phyloP scores from a whole-genome alignment of 2,113 vertebrate species.

The Thalassarche chlororhynchos region DNA sequence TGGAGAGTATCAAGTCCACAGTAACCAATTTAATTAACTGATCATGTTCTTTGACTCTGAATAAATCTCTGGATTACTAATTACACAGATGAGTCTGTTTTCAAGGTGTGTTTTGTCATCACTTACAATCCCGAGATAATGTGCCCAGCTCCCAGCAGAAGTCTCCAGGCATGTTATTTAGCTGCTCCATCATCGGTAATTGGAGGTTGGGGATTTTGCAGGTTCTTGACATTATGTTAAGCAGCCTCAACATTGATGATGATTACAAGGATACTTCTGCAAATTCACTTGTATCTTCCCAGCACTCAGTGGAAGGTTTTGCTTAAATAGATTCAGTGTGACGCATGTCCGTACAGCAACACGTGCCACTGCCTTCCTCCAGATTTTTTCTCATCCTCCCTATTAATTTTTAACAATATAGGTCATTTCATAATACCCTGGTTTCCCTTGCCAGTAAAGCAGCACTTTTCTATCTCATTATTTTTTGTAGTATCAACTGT shows the following conservation, averaged over 20 bases:
- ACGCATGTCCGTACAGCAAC: background rate
- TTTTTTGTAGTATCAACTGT: background rate
- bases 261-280: background rate
- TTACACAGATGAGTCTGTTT: background rate
- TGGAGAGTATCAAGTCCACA: background rate
- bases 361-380: background rate
- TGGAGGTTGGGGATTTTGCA: background rate
- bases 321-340: background rate
- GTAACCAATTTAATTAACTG: background rate
- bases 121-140: background rate
- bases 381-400: background rate
- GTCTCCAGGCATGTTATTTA: background rate
- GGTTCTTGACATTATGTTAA: background rate
- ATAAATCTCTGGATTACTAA: background rate
- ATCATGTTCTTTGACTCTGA: background rate
- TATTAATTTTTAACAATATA: background rate
- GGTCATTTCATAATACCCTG: background rate
- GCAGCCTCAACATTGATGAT: background rate
- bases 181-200: background rate
- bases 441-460: background rate
- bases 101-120: background rate
- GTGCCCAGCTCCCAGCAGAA: background rate
- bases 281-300: background rate
- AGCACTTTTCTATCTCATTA: background rate
- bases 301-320: background rate